A percentile compares a stretch with the other conserved stretches of the same genome.
Evolutionary conservation across 1,140 invertebrate genomes (phyloP).

Genomic region (Calephelis nemesis): DNA sequence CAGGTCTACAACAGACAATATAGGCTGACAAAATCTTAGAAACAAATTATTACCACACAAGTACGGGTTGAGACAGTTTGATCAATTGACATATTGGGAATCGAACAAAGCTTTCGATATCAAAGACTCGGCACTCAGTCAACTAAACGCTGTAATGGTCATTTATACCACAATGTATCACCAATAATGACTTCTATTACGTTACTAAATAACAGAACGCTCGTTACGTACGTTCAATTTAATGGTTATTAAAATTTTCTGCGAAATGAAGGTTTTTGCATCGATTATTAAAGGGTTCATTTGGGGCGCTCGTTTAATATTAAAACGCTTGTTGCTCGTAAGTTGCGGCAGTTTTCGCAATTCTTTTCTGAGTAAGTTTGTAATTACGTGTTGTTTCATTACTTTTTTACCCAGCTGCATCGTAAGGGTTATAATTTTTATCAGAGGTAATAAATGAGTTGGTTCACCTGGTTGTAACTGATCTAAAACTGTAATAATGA

Average conservation of each 20-base stretch:
- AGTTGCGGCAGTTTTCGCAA: background rate
- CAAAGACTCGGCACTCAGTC: conserved; percentile 7
- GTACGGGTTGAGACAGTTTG: no score
- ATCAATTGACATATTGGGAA: background rate
- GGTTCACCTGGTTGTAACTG: no score
- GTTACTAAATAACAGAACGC: conserved; percentile 13
- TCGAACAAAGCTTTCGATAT: background rate
- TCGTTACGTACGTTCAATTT: conserved; percentile 19
- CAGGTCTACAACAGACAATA: no score
- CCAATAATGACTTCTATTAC: conserved; percentile 13
- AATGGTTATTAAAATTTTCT: conserved; percentile 21
- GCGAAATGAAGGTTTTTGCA: conserved; percentile 21
- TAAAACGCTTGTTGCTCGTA: conserved; percentile 5
- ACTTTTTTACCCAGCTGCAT: no score
- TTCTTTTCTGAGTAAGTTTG: background rate
- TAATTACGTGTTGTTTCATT: background rate
- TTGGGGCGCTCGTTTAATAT: conserved; percentile 12
- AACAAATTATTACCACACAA: no score
- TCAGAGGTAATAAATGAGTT: no score
- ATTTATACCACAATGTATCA: conserved; percentile 12
- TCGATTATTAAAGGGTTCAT: conserved; percentile 19
- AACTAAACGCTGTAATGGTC: conserved; percentile 5
- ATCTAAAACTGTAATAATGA: no score
- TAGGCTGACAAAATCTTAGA: no score
- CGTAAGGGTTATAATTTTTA: no score